These are phyloP conservation scores for Uromys caudimaculatus DNA, from an alignment of 2,797 vertebrate species.

Conservation along the genomic window DNA sequence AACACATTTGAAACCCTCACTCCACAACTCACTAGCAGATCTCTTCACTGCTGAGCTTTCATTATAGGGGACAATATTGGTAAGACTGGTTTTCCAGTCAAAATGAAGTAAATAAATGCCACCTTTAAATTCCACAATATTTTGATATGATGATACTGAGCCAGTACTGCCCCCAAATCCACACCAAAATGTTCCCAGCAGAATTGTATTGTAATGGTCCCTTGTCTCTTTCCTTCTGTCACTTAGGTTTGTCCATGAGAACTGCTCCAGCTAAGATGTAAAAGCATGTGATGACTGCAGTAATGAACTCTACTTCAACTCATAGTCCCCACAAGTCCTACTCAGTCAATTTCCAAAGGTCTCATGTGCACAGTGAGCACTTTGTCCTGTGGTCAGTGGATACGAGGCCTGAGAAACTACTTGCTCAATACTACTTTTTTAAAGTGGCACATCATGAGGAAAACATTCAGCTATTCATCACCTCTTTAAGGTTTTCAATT, in stretches of 20 bases:
- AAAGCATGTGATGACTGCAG: background rate
- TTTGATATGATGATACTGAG: background rate
- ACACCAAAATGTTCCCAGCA: background rate
- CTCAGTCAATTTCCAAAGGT: background rate
- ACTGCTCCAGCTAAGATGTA: background rate
- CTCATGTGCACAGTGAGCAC: rapidly evolving
- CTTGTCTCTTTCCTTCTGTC: background rate
- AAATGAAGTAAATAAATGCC: conserved; percentile 42
- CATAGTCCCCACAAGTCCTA: background rate
- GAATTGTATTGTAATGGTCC: background rate
- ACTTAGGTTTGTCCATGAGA: background rate
- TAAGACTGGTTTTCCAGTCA: background rate
- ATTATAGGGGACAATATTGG: background rate
- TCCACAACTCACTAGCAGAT: background rate
- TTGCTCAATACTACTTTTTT: background rate
- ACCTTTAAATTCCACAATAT: background rate
- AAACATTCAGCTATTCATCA: too few species aligned
- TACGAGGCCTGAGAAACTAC: background rate
- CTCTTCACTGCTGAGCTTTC: background rate
- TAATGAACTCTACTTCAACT: background rate
- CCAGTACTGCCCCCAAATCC: background rate
- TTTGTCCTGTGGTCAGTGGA: background rate
- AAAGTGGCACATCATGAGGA: background rate
- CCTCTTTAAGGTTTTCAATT: background rate
- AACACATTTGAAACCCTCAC: background rate